Evolutionary conservation across 2,888 invertebrate species (phyloP).

Genomic region (Rhyacophila evoluta): DNA sequence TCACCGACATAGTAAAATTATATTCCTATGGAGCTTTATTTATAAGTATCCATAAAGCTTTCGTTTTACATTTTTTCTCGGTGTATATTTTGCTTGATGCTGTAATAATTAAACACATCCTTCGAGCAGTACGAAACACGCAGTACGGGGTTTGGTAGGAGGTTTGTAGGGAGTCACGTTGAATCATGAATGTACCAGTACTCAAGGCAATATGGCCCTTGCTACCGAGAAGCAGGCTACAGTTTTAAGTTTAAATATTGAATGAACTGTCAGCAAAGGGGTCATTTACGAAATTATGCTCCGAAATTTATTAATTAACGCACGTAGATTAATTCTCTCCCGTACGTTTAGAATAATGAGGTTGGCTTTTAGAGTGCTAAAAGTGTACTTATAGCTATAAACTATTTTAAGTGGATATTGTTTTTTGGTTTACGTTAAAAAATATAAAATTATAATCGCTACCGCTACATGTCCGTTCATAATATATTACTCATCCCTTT

Average conservation of each 20-base stretch:
- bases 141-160: not conserved
- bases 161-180: not conserved
- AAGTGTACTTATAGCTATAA: no score
- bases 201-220: conserved; percentile 20
- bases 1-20: no score
- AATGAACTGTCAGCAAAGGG: conserved; percentile 48
- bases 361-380: not conserved
- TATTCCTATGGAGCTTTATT: no score
- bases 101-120: conserved; percentile 17
- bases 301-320: conserved; percentile 43
- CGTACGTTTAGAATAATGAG: not conserved
- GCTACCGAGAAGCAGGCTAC: conserved; percentile 1
- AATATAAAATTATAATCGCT: no score
- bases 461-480: no score
- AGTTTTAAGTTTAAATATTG: conserved; percentile 44
- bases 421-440: no score
- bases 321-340: not conserved
- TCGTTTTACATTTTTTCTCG: not conserved
- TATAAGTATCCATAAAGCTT: not conserved
- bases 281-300: conserved; percentile 48
- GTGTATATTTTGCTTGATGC: conserved; percentile 11
- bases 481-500: no score
- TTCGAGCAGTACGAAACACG: not conserved
- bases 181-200: conserved; percentile 26
- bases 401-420: no score